Evolutionary conservation across 2,797 vertebrate genomes (phyloP).

Genomic region (Acomys russatus): DNA sequence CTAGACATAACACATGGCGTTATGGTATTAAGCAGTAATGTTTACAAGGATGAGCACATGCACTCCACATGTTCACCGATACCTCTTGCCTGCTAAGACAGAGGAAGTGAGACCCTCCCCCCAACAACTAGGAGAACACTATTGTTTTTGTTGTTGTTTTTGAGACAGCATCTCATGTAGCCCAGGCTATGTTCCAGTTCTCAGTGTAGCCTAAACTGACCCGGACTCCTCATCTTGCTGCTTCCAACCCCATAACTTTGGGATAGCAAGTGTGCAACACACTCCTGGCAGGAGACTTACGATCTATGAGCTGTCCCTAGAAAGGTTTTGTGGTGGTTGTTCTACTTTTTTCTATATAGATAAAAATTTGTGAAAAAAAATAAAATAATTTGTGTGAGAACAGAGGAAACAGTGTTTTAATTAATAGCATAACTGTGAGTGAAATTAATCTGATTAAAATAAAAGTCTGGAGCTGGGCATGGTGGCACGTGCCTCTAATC

Average conservation of each 20-base stretch:
- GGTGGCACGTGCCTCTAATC: too few species aligned
- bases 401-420: conserved; percentile 6
- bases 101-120: not conserved
- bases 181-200: not conserved
- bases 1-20: not conserved
- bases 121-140: not conserved
- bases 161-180: not conserved
- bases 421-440: not conserved
- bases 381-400: not conserved
- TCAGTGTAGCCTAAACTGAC: too few species aligned
- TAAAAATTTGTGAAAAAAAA: not conserved
- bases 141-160: not conserved
- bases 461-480: not conserved
- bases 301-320: not conserved
- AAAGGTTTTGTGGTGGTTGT: not conserved
- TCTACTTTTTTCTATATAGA: conserved; percentile 39
- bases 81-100: not conserved
- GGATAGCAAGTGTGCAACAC: not conserved
- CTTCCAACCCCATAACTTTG: not conserved
- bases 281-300: not conserved
- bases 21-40: not conserved
- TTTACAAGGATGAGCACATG: conserved; percentile 43
- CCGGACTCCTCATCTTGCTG: not conserved
- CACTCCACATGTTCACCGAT: not conserved
- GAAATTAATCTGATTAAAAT: conserved; percentile 44